Evolutionary conservation across 2,113 vertebrate genomes (phyloP).

Genomic region (Cebidichthys violaceus): DNA sequence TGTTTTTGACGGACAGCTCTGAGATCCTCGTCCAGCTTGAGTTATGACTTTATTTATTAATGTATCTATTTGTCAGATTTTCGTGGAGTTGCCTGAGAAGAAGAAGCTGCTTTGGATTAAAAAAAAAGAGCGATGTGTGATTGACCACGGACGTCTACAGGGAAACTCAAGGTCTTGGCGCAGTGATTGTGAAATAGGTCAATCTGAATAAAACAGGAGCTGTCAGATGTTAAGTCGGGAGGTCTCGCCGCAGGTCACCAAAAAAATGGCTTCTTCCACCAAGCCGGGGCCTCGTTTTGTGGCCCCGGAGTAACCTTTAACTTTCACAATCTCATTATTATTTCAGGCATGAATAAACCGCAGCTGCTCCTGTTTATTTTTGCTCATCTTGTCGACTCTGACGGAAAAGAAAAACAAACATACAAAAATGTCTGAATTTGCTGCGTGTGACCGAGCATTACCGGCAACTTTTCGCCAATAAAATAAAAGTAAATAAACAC

Average conservation of each 20-base stretch:
- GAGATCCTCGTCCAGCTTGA: conserved; percentile 14
- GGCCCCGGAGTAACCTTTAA: conserved; percentile 4
- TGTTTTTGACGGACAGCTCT: conserved; percentile 40
- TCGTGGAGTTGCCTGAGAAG: background rate
- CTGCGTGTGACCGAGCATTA: too few species aligned
- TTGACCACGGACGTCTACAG: background rate
- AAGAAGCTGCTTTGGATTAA: conserved; percentile 3
- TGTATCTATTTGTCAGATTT: background rate
- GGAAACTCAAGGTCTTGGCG: background rate
- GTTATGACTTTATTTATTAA: conserved; percentile 23
- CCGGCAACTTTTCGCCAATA: background rate
- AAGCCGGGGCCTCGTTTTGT: background rate
- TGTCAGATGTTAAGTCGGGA: conserved; percentile 22
- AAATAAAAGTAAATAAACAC: background rate
- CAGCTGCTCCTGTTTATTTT: background rate
- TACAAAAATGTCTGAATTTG: too few species aligned
- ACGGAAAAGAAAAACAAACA: too few species aligned
- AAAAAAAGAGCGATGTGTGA: background rate
- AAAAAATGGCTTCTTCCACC: background rate
- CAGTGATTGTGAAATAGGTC: background rate
- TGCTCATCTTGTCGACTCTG: too few species aligned
- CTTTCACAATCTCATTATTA: background rate
- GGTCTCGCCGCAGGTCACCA: too few species aligned
- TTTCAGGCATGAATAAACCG: background rate
- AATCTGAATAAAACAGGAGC: conserved; percentile 15